Conservation (phyloP, 2,888 invertebrate genomes). For the Oxyteleia sp. region DNA sequence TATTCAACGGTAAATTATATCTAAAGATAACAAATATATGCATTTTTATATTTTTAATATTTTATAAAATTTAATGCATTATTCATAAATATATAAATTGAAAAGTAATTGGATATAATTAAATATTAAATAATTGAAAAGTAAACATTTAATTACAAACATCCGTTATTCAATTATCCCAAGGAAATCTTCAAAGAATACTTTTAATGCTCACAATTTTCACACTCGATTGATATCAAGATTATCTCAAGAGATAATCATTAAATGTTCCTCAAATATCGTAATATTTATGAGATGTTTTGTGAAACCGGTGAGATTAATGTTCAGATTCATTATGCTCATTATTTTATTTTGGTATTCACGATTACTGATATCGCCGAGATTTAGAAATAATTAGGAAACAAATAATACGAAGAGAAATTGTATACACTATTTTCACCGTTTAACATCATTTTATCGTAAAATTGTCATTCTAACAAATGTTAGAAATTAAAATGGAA, state of each 20-base stretch:
- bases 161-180: conserved; percentile 14
- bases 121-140: background rate
- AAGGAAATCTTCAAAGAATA: conserved; percentile 9
- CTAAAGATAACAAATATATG: too few species aligned
- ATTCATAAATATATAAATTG: too few species aligned
- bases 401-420: conserved; percentile 27
- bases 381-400: conserved; percentile 47
- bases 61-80: too few species aligned
- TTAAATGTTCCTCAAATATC: conserved; percentile 45
- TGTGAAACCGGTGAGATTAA: conserved; percentile 43
- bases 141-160: too few species aligned
- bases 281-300: conserved; percentile 58
- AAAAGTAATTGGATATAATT: too few species aligned
- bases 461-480: conserved; percentile 36
- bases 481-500: conserved; percentile 33
- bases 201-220: conserved; percentile 39
- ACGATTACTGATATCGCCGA: conserved; percentile 34
- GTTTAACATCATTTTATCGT: conserved; percentile 39
- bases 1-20: too few species aligned
- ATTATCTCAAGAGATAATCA: conserved; percentile 43
- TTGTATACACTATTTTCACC: conserved; percentile 31
- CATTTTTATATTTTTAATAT: too few species aligned
- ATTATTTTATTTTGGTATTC: conserved; percentile 46
- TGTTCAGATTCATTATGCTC: conserved; percentile 45
- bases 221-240: conserved; percentile 61